Percentiles rank a stretch among this genome's conserved stretches.
Conservation (phyloP, 2,888 invertebrate genomes). For the Lasioglossum figueresi region DNA sequence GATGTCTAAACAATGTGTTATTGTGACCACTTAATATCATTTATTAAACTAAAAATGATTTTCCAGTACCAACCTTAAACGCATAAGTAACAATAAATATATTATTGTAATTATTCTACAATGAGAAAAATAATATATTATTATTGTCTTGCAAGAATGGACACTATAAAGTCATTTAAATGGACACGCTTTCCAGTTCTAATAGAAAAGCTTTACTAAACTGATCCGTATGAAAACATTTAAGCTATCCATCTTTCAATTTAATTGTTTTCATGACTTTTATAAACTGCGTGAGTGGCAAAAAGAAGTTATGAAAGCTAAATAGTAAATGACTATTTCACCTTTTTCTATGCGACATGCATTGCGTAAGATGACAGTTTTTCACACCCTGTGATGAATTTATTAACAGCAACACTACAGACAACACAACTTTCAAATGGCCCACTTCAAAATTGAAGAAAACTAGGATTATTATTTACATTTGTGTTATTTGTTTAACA, state of each 20-base stretch:
- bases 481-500: neutral
- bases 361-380: neutral
- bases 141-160: neutral
- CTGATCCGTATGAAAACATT: neutral
- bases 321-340: neutral
- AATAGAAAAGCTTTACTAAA: neutral
- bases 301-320: neutral
- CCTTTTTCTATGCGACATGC: neutral
- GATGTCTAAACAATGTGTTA: neutral
- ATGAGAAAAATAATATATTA: neutral
- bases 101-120: neutral
- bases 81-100: neutral
- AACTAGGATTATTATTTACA: neutral
- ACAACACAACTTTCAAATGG: neutral
- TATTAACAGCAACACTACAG: neutral
- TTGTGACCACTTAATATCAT: neutral
- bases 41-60: neutral
- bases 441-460: neutral
- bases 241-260: neutral
- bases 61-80: neutral
- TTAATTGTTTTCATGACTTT: neutral
- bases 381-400: neutral
- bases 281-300: neutral
- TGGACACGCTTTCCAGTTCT: neutral
- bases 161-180: neutral